Evolutionary conservation across 2,888 invertebrate species (phyloP), one percentile per base, ranked within the genome.

Genomic region (Marasmarcha lunaedactyla): DNA sequence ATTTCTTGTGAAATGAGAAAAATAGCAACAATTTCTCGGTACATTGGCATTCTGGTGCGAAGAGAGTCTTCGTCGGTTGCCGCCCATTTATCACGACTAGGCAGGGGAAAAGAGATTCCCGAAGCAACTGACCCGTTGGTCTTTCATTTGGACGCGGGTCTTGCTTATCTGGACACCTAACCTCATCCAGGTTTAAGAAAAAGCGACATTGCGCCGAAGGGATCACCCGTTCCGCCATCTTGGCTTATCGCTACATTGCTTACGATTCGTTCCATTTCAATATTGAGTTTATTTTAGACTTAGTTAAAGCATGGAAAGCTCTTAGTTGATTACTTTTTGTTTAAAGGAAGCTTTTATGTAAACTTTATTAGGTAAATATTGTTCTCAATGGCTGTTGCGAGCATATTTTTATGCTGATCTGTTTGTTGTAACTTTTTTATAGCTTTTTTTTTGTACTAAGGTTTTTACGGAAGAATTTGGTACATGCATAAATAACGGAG

Each of bases 21-120:
- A 68, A 65, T 68, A 69, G 63, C 57, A 57, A 61, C 62, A 69
- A 76, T 76, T 72, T 69, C 49, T 56, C 69, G 73, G 69, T 57
- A 63, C 71, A 77, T 72, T 72, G 76, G 64, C 63, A 70, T 62
- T 66, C 63, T 56, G 56, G 57, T 59, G 58, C 57, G 52, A 41
- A 49, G 47, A 47, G 51, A 47, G 40, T 33, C 35, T 38, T 46
- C 43, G 55, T 54, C 51, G 48, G 50, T 57, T 57, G 58, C 55
- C 55, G 53, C 49, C 64, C 73, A 76, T 78, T 77, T 76, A 77
- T 77, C 78, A 76, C 70, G 66, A 56, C 68, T n/a, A 62, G 58
- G 67, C 59, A 5, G 62, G 65, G 54, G 63, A 57, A 64, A 63
- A 69, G 70, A 70, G 66, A 70, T 71, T 70, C 69, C 62, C 66